Base-by-base conservation (phyloP, 2,797 vertebrate species). In the Anguilla marmorata region DNA sequence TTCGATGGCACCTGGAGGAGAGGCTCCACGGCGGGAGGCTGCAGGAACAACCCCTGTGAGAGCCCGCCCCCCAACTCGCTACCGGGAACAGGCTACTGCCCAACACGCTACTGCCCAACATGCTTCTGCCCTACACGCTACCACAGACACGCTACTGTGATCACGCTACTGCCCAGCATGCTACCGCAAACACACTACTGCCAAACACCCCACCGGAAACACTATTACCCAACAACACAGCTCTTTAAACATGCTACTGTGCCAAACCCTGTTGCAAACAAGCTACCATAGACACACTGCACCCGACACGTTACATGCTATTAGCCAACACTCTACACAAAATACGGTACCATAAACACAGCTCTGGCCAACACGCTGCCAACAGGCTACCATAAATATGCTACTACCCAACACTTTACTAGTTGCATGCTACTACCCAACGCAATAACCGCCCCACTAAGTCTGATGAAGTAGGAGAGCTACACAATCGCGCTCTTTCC, bases 21-120 rank as follows among this genome's bases (percentile, higher is more conserved):
- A 24, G 96, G 96, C 45, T 95, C 94, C 0, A 95, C 95, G 0
- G 95, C 96, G 0, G 95, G 96, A 0, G 96, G 96, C 85, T 96
- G 96, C 92, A 95, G 93, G 90, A 96, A 96, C 87, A 93, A 96
- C 91, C 94, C 96, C 92, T 95, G 96, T 96, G 88, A 91, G 90
- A 48, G 41, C 16, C 37, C 33, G 30, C 74, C 7, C 37, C 5
- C 4, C 37, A 16, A 41, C 74, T 19, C 33, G 12, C 74, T 76
- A 19, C 74, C 1, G 30, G 11, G 11, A 33, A 41, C 74, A 12
- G 2, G 12, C 74, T 41, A 72, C 19, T 24, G 21, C 60, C 24
- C 60, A 74, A 74, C 27, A 74, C 30, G 30, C n/a, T 30, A 30
- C n/a, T 11, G 9, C 69, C 9, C 69, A 72, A 33, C 7, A 2